Evolutionary conservation across 2,797 vertebrate species (phyloP).

Genomic region (Muscicapa striata): DNA sequence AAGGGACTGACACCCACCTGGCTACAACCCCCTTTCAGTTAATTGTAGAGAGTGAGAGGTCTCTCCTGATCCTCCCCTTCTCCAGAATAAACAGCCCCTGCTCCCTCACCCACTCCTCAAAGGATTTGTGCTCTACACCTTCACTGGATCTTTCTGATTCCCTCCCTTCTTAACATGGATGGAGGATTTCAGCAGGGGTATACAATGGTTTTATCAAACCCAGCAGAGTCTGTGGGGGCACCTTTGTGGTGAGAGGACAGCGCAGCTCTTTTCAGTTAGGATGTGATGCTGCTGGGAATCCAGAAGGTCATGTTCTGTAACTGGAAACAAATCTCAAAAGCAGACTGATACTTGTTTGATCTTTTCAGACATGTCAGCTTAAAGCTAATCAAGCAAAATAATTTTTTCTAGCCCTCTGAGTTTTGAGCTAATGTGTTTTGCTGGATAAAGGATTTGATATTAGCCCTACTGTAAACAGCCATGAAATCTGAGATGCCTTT

Average conservation of each 20-base stretch:
- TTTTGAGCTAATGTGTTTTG: constrained; percentile 44
- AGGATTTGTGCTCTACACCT: not conserved
- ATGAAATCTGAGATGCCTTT: constrained; percentile 25
- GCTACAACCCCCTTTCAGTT: not conserved
- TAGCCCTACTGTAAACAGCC: constrained; percentile 16
- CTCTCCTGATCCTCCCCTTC: not conserved
- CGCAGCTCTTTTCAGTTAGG: not conserved
- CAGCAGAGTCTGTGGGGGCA: not conserved
- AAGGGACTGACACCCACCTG: not conserved
- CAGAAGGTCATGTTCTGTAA: not conserved
- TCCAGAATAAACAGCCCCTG: not conserved
- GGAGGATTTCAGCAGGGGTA: not conserved
- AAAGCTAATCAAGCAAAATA: constrained; percentile 55
- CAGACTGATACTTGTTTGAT: constrained; percentile 21
- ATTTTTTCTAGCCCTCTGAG: constrained; percentile 53
- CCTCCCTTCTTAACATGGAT: not conserved
- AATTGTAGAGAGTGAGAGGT: not conserved
- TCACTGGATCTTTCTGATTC: not conserved
- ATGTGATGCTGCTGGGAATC: not conserved
- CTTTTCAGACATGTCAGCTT: constrained; percentile 34
- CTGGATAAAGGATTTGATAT: constrained; percentile 52
- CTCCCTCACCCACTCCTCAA: not conserved
- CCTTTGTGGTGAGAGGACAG: not conserved
- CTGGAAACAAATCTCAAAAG: constrained; percentile 36
- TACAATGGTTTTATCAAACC: not conserved